Base-by-base conservation (phyloP, 2,797 vertebrate species). In the Corythornis leucogaster region DNA sequence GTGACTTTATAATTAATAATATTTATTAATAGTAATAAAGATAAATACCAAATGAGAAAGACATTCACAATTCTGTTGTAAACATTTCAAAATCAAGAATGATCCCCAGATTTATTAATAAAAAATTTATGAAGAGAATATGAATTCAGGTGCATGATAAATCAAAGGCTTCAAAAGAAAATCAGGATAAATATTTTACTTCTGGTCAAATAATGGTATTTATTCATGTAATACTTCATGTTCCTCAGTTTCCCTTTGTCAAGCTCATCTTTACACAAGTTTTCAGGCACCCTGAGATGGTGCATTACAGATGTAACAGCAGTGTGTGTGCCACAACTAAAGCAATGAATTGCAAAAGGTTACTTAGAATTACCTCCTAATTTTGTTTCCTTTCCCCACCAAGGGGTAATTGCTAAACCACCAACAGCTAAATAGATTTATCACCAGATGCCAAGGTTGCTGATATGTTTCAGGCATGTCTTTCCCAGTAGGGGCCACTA, bases 401-500 rank as follows among this genome's bases (percentile, higher is more conserved):
- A 94, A 86, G 70, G 75, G 94, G 85, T 92, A 90, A 97, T 94
- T 92, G 88, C 88, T 87, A 94, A 97, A 96, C 83, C 92, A 94
- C 90, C 24, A 81, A 78, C 92, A 97, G 94, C 94, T 94, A 86
- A 92, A 94, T 90, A 96, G 93, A 96, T 97, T 96, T 96, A 96
- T 97, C 95, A 92, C 80, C 94, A 95, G 81, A 89, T 94, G 92
- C 95, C 92, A 96, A 95, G 64, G 87, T 81, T 53, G 75, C 94
- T 96, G 95, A 54, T 88, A 74, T 88, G 83, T 95, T 97, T 94
- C 18, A 11, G 76, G 70, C 91, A 66, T 79, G 63, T 46, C 89
- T 94, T 92, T 96, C 96, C 94, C 94, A 87, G 94, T 96, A 95
- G 96, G 94, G 92, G 92, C 94, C 95, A 95, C 94, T 84, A 81